These are phyloP conservation scores for Apoderus coryli DNA, from an alignment of 2,888 invertebrate genomes.

Conservation along the genomic window DNA sequence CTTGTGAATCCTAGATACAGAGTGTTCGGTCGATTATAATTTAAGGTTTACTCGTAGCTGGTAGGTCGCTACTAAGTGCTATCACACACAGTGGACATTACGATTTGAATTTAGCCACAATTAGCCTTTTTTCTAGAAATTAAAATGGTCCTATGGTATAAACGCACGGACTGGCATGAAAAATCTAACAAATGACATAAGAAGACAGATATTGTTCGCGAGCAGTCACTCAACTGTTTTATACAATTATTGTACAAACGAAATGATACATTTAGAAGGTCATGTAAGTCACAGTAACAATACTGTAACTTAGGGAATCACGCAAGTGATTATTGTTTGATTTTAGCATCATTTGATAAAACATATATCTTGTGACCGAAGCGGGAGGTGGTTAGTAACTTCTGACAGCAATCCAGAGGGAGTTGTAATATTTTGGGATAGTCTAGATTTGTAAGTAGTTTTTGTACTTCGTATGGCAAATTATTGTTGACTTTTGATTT, in stretches of 20 bases:
- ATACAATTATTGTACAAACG: conserved; percentile 45
- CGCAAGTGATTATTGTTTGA: too few relatives aligned
- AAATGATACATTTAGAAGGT: conserved; percentile 48
- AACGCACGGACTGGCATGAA: conserved; percentile 42
- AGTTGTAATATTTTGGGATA: conserved; percentile 44
- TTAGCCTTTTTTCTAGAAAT: conserved; percentile 28
- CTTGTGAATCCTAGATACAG: too few relatives aligned
- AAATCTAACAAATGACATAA: conserved; percentile 37
- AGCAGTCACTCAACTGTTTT: conserved; percentile 48
- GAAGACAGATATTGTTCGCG: conserved; percentile 43
- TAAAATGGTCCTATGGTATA: conserved; percentile 50
- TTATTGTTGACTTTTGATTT: background rate
- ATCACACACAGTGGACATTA: too few relatives aligned
- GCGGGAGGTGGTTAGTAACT: conserved; percentile 43
- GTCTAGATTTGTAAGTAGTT: conserved; percentile 18
- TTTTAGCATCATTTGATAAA: conserved; percentile 38
- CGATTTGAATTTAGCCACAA: background rate
- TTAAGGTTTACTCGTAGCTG: background rate
- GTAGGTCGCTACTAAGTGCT: too few relatives aligned
- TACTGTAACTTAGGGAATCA: too few relatives aligned
- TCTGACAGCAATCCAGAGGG: conserved; percentile 42
- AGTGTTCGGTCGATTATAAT: too few relatives aligned
- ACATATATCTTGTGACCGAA: conserved; percentile 35
- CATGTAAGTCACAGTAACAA: conserved; percentile 51
- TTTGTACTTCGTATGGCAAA: background rate